Evolutionary conservation across 1,140 invertebrate species (phyloP).

Genomic region (Zaprionus ghesquierei): DNA sequence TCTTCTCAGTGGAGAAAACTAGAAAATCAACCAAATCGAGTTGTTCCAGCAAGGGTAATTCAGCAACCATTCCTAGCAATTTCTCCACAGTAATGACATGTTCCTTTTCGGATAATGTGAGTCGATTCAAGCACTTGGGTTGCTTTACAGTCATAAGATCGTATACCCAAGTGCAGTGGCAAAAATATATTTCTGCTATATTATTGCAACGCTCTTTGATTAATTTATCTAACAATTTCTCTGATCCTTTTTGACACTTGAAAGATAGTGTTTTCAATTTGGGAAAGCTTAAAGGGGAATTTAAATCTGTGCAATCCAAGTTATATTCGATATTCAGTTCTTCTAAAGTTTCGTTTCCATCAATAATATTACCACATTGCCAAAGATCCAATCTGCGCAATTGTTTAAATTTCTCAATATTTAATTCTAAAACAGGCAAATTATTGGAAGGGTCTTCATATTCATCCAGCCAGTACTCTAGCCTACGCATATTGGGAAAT

Average conservation of each 20-base stretch:
- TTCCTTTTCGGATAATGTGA: no score
- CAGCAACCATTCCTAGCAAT: not conserved
- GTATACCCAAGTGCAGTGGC: no score
- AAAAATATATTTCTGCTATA: no score
- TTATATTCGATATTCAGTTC: not conserved
- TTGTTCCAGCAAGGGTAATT: not conserved
- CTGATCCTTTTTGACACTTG: not conserved
- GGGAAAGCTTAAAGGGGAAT: not conserved
- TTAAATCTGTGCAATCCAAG: not conserved
- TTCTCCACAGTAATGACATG: not conserved
- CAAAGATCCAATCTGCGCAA: slow-evolving; percentile 15
- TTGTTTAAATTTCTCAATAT: not conserved
- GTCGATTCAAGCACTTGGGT: no score
- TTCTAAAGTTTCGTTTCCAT: not conserved
- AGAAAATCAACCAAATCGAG: slow-evolving; percentile 4
- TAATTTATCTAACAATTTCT: not conserved
- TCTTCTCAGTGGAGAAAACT: not conserved
- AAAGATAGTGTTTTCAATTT: not conserved
- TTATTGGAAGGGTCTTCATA: not conserved
- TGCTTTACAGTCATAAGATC: no score
- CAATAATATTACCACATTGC: not conserved
- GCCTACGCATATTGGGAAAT: not conserved
- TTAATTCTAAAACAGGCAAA: not conserved
- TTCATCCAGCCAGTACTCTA: slow-evolving; percentile 4
- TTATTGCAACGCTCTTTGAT: no score